phyloP scores from a whole-genome alignment of 2,113 vertebrate species.

The Montifringilla adamsi region DNA sequence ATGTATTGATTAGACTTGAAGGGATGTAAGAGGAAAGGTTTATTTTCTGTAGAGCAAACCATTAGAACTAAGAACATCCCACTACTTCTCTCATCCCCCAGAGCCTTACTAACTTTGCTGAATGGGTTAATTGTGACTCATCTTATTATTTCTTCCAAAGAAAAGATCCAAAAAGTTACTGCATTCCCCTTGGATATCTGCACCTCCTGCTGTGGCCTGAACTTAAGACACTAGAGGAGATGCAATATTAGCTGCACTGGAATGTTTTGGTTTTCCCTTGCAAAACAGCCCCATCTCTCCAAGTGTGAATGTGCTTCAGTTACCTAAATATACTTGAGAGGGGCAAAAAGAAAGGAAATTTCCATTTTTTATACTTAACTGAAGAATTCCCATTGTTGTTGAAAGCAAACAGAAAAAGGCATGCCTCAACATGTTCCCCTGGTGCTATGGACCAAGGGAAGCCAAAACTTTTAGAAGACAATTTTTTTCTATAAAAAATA shows the following conservation, averaged over 20 bases:
- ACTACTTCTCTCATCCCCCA: neutral
- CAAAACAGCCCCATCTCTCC: slow-evolving; percentile 30
- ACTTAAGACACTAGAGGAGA: slow-evolving; percentile 44
- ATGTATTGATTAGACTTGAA: neutral
- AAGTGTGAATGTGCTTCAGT: slow-evolving; percentile 21
- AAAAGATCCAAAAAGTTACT: slow-evolving; percentile 50
- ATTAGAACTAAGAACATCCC: neutral
- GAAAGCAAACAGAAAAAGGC: neutral
- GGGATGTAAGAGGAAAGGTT: neutral
- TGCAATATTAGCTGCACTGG: slow-evolving; percentile 47
- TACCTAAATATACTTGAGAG: neutral
- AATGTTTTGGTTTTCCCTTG: slow-evolving; percentile 62
- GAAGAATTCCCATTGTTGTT: neutral
- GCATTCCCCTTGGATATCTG: slow-evolving; percentile 28
- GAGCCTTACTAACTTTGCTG: neutral
- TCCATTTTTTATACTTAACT: neutral
- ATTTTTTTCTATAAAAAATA: neutral
- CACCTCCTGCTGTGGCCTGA: slow-evolving; percentile 54
- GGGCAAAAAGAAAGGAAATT: neutral
- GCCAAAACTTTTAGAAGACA: neutral
- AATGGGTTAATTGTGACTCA: slow-evolving; percentile 20
- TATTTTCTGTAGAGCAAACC: neutral
- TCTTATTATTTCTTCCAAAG: slow-evolving; percentile 37
- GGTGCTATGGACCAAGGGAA: neutral
- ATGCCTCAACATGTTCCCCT: neutral